Conservation (phyloP, 2,888 invertebrate species). For the Phyto melanocephala region DNA sequence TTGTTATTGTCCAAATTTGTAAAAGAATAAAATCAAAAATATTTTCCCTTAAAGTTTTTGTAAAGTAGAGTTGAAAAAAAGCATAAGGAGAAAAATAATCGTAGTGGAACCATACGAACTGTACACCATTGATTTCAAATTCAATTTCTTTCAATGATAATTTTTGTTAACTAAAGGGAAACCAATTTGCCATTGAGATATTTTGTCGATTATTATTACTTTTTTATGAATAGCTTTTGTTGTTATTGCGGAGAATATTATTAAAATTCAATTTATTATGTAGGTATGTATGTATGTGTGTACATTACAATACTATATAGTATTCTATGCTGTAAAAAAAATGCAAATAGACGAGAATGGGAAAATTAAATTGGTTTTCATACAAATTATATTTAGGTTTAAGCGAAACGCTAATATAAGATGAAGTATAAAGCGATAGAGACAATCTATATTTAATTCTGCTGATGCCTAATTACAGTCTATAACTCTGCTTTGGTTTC, state of each 20-base stretch:
- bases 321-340: too few species aligned
- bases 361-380: too few species aligned
- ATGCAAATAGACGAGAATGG: too few species aligned
- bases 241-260: background rate
- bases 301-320: too few species aligned
- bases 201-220: background rate
- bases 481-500: too few species aligned
- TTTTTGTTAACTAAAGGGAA: background rate
- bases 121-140: slow-evolving; percentile 19
- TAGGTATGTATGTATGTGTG: too few species aligned
- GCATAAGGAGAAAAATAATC: slow-evolving; percentile 8
- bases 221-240: background rate
- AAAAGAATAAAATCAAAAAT: background rate
- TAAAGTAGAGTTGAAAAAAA: background rate
- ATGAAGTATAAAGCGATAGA: too few species aligned
- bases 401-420: too few species aligned
- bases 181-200: slow-evolving; percentile 1
- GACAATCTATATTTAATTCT: too few species aligned
- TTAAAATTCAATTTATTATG: background rate
- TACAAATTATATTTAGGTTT: too few species aligned
- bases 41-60: background rate
- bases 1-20: background rate
- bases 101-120: background rate
- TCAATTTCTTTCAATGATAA: slow-evolving; percentile 23
- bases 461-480: too few species aligned